phyloP scores from a whole-genome alignment of 2,797 vertebrate genomes.

The Hemitrygon akajei region DNA sequence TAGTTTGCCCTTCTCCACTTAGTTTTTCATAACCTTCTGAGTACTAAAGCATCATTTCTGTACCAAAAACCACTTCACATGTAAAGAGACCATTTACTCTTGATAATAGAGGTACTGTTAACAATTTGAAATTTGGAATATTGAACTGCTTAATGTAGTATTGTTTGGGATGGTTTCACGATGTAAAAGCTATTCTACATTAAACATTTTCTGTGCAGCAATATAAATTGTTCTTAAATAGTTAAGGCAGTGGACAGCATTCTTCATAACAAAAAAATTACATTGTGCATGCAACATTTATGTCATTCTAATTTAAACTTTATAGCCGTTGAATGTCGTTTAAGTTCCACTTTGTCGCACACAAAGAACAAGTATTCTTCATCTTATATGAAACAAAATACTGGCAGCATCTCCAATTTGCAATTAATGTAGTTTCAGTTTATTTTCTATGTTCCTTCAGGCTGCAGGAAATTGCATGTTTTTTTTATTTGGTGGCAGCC shows the following conservation, averaged over 20 bases:
- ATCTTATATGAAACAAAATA: conserved; percentile 30
- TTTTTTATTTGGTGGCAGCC: conserved; percentile 24
- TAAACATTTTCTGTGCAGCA: background rate
- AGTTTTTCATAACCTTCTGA: conserved; percentile 37
- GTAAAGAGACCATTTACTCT: conserved; percentile 36
- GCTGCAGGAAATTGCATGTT: conserved; percentile 36
- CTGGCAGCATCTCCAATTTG: conserved; percentile 36
- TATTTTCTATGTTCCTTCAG: conserved; percentile 33
- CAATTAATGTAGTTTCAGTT: conserved; percentile 36
- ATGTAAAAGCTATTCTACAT: background rate
- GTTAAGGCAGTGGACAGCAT: background rate
- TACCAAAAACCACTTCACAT: conserved; percentile 36
- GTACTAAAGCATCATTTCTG: conserved; percentile 37
- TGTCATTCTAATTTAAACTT: conserved; percentile 30
- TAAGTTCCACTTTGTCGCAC: conserved; percentile 24
- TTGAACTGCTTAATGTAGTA: conserved; percentile 11
- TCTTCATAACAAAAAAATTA: background rate
- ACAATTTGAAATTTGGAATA: conserved; percentile 27
- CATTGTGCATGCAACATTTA: background rate
- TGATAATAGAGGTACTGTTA: conserved; percentile 21
- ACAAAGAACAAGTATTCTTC: conserved; percentile 25
- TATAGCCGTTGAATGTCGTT: background rate
- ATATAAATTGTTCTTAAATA: background rate
- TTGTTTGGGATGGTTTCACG: background rate
- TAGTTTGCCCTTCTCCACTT: conserved; percentile 38